Conservation (phyloP, 2,888 invertebrate species). For the Apamea anceps region DNA sequence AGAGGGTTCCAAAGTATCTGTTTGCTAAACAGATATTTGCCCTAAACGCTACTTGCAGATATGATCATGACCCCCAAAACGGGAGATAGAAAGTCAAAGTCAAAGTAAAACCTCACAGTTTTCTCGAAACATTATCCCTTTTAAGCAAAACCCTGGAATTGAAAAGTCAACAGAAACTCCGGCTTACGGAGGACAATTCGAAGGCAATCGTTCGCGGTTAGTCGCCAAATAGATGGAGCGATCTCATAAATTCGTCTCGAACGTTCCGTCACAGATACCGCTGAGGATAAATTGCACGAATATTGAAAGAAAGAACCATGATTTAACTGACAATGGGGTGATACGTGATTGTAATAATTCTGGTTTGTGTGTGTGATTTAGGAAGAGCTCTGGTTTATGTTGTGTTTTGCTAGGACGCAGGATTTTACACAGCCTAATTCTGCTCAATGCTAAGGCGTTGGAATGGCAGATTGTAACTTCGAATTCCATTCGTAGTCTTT, state of each 20-base stretch:
- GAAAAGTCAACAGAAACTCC: conserved; percentile 47
- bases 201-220: conserved; percentile 47
- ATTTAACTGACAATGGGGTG: conserved; percentile 33
- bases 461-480: background rate
- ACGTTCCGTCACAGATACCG: conserved; percentile 36
- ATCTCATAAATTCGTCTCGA: conserved; percentile 62
- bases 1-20: background rate
- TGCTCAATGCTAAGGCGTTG: background rate
- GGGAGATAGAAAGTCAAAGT: background rate
- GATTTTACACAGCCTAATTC: background rate
- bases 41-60: conserved; percentile 3
- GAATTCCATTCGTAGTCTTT: background rate
- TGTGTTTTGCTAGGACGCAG: background rate
- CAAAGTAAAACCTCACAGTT: background rate
- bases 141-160: conserved; percentile 28
- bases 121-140: conserved; percentile 17
- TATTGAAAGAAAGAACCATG: conserved; percentile 49
- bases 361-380: background rate
- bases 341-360: conserved; percentile 31
- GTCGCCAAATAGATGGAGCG: conserved; percentile 50
- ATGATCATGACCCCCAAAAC: background rate
- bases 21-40: conserved; percentile 30
- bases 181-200: conserved; percentile 18
- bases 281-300: conserved; percentile 37
- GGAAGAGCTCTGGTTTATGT: background rate